Base-by-base conservation (phyloP, 2,113 vertebrate genomes). In the Phycodurus eques region DNA sequence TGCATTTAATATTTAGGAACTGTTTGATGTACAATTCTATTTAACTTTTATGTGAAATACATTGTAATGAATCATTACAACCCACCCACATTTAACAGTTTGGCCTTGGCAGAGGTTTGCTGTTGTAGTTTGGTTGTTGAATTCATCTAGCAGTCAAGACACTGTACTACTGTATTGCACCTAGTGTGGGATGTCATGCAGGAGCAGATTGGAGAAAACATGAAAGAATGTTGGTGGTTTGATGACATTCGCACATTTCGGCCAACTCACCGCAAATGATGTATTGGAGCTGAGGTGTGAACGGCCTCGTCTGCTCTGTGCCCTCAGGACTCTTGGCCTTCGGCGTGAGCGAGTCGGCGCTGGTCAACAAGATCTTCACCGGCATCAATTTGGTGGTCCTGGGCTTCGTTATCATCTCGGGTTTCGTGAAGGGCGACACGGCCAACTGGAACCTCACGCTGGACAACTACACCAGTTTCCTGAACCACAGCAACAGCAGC, bases 361-460 rank as follows among this genome's bases (percentile, higher is more conserved):
- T 98, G 0, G 95, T 98, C 68, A 99, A 96, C 80, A 99, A 99
- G 88, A 93, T 98, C 86, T 99, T 99, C 92, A 98, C 97, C 0
- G 94, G 87, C 0, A 89, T 97, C 79, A 99, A 99, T 83, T 87
- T 99, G 78, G 79, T 98, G 82, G 97, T 99, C 65, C 91, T 99
- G 61, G 77, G 92, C 76, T 98, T 98, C 2, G 90, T 99, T 70
- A 95, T 98, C 78, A 86, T 98, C 51, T 91, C 96, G 0, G 97
- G 95, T 47, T 96, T 95, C 1, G 89, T 98, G 46, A 97, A 96
- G 74, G 97, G 96, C 2, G 67, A 98, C 67, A 19, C 93, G 0
- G 79, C 80, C 39, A 97, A 98, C 89, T 99, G 97, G 97, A 93
- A 87, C 60, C 93, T 99, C 65, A 93, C 89, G 0, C 2, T 86